These are phyloP conservation scores for Okamejei kenojei DNA, from an alignment of 2,797 vertebrate species.

Conservation along the genomic window DNA sequence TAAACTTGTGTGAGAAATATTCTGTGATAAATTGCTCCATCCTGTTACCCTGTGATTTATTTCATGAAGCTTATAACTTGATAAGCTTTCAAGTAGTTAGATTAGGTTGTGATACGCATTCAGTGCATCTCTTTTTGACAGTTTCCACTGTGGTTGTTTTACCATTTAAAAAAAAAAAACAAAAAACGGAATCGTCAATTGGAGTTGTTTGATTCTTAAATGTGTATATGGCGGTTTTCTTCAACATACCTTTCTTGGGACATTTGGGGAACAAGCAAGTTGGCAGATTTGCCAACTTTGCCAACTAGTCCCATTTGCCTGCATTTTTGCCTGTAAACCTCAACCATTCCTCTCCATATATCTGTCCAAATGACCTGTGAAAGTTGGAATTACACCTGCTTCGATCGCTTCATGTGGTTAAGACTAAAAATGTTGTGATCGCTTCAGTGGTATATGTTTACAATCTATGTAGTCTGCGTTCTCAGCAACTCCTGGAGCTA, in stretches of 20 bases:
- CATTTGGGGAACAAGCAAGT: neutral
- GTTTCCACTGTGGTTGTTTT: neutral
- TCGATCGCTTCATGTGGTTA: neutral
- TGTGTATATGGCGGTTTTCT: neutral
- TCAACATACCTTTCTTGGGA: neutral
- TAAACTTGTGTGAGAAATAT: neutral
- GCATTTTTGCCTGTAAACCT: too few relatives aligned
- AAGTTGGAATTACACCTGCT: too few relatives aligned
- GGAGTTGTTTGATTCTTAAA: neutral
- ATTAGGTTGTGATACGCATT: neutral
- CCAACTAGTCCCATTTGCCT: too few relatives aligned
- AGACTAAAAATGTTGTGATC: neutral
- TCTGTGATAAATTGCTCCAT: neutral
- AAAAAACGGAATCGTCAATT: neutral
- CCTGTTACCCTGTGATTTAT: neutral
- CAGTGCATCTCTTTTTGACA: neutral
- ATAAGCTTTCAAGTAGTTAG: neutral
- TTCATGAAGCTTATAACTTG: neutral
- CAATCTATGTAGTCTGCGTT: neutral
- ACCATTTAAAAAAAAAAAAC: neutral
- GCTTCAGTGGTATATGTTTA: neutral
- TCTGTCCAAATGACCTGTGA: too few relatives aligned
- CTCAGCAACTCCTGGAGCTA: neutral
- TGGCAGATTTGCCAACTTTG: too few relatives aligned
- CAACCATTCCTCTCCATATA: too few relatives aligned